Evolutionary conservation across 2,888 invertebrate genomes (phyloP), one percentile per base, ranked within the genome.

Genomic region (Agapostemon virescens): DNA sequence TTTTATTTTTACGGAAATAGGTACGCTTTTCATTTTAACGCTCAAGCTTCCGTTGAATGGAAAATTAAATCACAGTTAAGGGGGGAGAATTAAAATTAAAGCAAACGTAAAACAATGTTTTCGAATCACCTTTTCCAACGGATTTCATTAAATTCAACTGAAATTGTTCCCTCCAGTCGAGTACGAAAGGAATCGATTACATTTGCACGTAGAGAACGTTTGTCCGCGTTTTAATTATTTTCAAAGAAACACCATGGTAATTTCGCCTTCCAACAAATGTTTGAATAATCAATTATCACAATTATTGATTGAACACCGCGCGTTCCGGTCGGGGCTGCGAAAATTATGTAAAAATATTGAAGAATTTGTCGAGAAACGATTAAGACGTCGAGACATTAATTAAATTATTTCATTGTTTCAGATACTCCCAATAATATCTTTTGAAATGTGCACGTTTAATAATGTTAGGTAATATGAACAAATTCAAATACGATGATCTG

Each of bases 1-100:
- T 73, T 86, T 85, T 84, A 79, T 82, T 84, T 84, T 81, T 79
- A 78, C 66, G 75, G 79, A 82, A 85, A 85, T 77, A 69, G 26
- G 45, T 61, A 23, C 30, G 69, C 52, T 45, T 72, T 49, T 55
- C 77, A 33, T 49, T 58, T 67, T 66, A 75, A 74, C 42, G 26
- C 17, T 45, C 36, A 15, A n/a, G 4, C 40, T 20, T n/a, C 20
- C 36, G 45, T 23, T 36, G 13, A n/a, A 69, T 33, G 52, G 20
- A 38, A 70, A 70, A 64, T 78, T 66, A 42, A 66, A 78, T 68
- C 38, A 40, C 23, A 52, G 17, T 63, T 61, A 30, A 40, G 9
- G 9, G n/a, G 4, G 33, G 4, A 9, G 36, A 45, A 72, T 69
- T 76, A 15, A 72, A 71, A 76, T 76, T 66, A 26, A 70, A 64